Percentiles rank a stretch among this genome's conserved stretches.
Evolutionary conservation across 2,113 vertebrate genomes (phyloP).

Genomic region (Tupaia chinensis): DNA sequence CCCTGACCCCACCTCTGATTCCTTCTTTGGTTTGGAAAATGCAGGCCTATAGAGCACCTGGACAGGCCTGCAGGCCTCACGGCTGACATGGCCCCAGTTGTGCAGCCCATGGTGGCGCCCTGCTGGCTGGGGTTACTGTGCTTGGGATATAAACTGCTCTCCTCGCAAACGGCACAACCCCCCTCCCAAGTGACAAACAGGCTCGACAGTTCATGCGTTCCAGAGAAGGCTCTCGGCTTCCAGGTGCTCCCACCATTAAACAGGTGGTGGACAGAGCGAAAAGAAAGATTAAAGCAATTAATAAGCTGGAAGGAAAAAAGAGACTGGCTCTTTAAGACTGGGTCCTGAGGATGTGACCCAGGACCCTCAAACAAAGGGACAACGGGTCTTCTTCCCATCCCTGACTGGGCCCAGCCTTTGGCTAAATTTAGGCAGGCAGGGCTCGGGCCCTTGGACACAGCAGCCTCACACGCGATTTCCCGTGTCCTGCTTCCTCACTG

Average conservation of each 20-base stretch:
- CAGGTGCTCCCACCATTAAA: constrained; percentile 59
- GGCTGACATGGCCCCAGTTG: neutral
- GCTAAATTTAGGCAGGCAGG: neutral
- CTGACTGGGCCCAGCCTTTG: neutral
- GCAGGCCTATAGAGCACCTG: neutral
- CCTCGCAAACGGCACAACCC: constrained; percentile 6
- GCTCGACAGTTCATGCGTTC: constrained; percentile 19
- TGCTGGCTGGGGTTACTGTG: constrained; percentile 16
- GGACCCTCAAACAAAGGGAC: neutral
- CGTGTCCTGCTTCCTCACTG: neutral
- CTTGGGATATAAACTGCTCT: constrained; percentile 55
- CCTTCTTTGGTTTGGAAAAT: constrained; percentile 24
- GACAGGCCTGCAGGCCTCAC: neutral
- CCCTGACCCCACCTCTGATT: neutral
- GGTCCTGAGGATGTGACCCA: constrained; percentile 10
- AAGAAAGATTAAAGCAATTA: constrained; percentile 76
- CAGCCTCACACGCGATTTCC: neutral
- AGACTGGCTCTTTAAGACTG: neutral
- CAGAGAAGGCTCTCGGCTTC: constrained; percentile 54
- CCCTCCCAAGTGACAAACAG: constrained; percentile 65
- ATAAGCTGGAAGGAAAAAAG: constrained; percentile 65
- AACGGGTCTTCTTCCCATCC: neutral
- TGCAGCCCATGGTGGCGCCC: neutral
- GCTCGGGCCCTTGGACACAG: neutral
- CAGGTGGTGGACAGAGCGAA: constrained; percentile 32